Evolutionary conservation across 2,888 invertebrate species (phyloP), one percentile per base, ranked within the genome.

Genomic region (Epiblema foenella): DNA sequence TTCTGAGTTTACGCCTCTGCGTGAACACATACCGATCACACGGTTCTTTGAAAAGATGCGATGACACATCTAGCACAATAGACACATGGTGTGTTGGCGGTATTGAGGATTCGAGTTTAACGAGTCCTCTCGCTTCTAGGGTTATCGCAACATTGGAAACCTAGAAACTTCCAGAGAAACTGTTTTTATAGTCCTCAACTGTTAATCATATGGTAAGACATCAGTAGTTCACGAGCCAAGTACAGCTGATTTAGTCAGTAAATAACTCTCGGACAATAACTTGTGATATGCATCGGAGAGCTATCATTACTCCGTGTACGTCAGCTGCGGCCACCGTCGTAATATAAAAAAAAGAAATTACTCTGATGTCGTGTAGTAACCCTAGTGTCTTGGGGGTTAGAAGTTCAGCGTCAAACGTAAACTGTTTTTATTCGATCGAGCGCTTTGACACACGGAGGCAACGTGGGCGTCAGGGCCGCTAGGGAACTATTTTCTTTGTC

Each of bases 91-190:
- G 9, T 18, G 20, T 49, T 8, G 56, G 8, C n/a, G 29, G 20
- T 20, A 37, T 52, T 29, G 46, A 39, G 54, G 51, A 78, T 79
- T 79, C 78, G 76, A 81, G 80, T 81, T 81, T 81, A 84, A 84
- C 81, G 79, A 81, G 81, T 77, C 73, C 71, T 73, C 75, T 17
- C 37, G 15, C 37, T 18, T 17, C 3, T 33, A 63, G 63, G 51
- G 63, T 33, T 51, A 18, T 18, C 51, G 51, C 17, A 17, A 18
- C 17, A 51, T 17, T 51, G 9, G 17, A 51, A 51, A 51, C 18
- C n/a, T 8, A n/a, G n/a, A 46, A 46, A 46, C 7, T n/a, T 12
- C 12, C 8, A 7, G n/a, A 46, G 7, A 4, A 42, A 42, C 42
- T 15, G n/a, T 8, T 15, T 15, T 4, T 15, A 46, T n/a, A 7